These are phyloP conservation scores for Sicus ferrugineus DNA, from an alignment of 2,888 invertebrate genomes.

Conservation along the genomic window DNA sequence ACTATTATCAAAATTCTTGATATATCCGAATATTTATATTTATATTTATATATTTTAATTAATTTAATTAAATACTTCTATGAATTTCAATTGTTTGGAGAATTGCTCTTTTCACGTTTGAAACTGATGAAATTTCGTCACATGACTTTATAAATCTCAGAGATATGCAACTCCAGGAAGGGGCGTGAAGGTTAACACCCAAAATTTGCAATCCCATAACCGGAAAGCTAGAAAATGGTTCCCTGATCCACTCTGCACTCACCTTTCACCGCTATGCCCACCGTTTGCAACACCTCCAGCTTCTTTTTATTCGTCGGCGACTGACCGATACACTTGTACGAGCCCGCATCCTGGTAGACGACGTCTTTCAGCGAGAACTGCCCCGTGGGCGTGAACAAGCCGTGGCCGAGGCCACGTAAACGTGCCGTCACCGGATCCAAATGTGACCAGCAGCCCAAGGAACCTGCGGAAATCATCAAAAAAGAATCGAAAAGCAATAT, in stretches of 20 bases:
- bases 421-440: constrained; percentile 67
- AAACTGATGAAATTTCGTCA: too few species aligned
- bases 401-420: constrained; percentile 68
- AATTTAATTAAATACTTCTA: too few species aligned
- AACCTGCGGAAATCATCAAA: constrained; percentile 61
- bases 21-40: too few species aligned
- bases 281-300: constrained; percentile 67
- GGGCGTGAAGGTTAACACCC: too few species aligned
- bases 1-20: too few species aligned
- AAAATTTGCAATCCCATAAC: too few species aligned
- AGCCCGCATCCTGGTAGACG: constrained; percentile 79
- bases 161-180: too few species aligned
- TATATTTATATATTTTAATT: too few species aligned
- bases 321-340: constrained; percentile 75
- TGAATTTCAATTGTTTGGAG: too few species aligned
- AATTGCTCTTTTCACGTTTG: too few species aligned
- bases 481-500: constrained; percentile 27
- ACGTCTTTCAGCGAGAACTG: constrained; percentile 75
- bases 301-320: constrained; percentile 65
- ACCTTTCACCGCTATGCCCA: constrained; percentile 69
- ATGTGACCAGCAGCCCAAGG: constrained; percentile 73
- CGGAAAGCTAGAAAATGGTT: too few species aligned
- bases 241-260: constrained; percentile 49
- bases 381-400: constrained; percentile 67
- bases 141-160: too few species aligned